phyloP scores from a whole-genome alignment of 2,888 invertebrate species.

The Sclerodermus sp. region DNA sequence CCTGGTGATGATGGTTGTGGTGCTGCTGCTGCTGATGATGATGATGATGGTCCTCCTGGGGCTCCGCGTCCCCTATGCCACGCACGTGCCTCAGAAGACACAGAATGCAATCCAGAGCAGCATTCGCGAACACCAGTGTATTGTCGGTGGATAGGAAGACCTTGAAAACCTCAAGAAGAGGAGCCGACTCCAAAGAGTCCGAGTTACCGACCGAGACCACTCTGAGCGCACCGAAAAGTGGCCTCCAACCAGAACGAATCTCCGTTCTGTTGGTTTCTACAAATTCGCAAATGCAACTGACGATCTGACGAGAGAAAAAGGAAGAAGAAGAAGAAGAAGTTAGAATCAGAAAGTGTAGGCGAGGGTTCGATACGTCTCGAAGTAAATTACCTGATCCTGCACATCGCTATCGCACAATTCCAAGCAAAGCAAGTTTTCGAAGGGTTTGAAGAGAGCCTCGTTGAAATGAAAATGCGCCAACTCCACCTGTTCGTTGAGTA shows the following conservation, averaged over 20 bases:
- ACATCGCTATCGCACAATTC: constrained; percentile 93
- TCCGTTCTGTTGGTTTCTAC: constrained; percentile 93
- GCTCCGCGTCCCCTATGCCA: constrained; percentile 68
- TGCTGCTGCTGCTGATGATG: constrained; percentile 49
- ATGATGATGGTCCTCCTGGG: neutral
- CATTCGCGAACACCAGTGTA: constrained; percentile 89
- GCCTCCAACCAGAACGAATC: constrained; percentile 94
- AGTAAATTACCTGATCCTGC: constrained; percentile 63
- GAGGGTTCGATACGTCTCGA: too few species aligned
- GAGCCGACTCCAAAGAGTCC: constrained; percentile 70
- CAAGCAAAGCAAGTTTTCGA: constrained; percentile 90
- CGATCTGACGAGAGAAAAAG: constrained; percentile 66
- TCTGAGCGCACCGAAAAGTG: constrained; percentile 89
- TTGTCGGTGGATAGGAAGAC: constrained; percentile 93
- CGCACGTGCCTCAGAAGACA: constrained; percentile 81
- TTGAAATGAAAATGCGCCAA: constrained; percentile 94
- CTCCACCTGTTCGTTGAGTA: constrained; percentile 85
- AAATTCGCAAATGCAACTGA: constrained; percentile 93
- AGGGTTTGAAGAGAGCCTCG: constrained; percentile 91
- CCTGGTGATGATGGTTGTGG: too few species aligned
- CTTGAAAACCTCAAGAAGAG: constrained; percentile 87
- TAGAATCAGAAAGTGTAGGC: too few species aligned
- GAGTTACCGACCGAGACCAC: constrained; percentile 72
- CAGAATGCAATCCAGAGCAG: constrained; percentile 89
- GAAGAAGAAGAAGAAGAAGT: too few species aligned